A percentile compares a stretch with the other conserved stretches of the same genome.
Conservation (phyloP, 1,140 invertebrate genomes). For the Thaumetopoea pityocampa region DNA sequence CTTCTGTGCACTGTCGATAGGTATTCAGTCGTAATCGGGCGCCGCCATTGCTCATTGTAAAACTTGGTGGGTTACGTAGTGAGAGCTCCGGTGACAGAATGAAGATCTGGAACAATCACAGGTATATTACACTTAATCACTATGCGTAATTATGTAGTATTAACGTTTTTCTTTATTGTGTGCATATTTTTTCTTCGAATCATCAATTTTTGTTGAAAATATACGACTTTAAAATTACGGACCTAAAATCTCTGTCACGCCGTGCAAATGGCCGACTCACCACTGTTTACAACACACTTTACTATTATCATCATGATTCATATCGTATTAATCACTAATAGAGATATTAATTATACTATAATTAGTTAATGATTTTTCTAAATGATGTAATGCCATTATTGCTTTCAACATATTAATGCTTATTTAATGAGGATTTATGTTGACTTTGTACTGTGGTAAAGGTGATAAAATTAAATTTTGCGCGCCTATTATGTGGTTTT, state of each 20-base stretch:
- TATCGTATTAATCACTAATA: slow-evolving; percentile 28
- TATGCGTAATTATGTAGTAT: slow-evolving; percentile 49
- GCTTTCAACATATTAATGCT: slow-evolving; percentile 8
- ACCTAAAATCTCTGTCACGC: slow-evolving; percentile 72
- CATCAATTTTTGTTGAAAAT: slow-evolving; percentile 41
- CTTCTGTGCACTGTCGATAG: slow-evolving; percentile 46
- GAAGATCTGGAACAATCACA: slow-evolving; percentile 70
- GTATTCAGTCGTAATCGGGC: slow-evolving; percentile 61
- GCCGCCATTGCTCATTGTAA: slow-evolving; percentile 76
- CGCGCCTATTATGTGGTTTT: slow-evolving; percentile 39
- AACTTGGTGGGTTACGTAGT: slow-evolving; percentile 66
- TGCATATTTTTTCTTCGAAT: slow-evolving; percentile 57
- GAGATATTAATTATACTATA: slow-evolving; percentile 21
- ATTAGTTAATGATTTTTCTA: slow-evolving; percentile 47
- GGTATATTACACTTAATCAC: slow-evolving; percentile 61
- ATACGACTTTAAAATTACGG: slow-evolving; percentile 54
- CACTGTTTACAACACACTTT: slow-evolving; percentile 68
- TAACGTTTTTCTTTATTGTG: slow-evolving; percentile 44
- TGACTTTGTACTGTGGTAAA: slow-evolving; percentile 12
- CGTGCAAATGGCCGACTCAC: slow-evolving; percentile 75
- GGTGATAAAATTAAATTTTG: slow-evolving; percentile 32
- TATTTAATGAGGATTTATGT: slow-evolving; percentile 18
- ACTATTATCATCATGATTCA: slow-evolving; percentile 38
- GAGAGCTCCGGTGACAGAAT: slow-evolving; percentile 69
- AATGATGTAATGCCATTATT: slow-evolving; percentile 4